phyloP scores from a whole-genome alignment of 2,113 vertebrate genomes.

The Microtus richardsoni region DNA sequence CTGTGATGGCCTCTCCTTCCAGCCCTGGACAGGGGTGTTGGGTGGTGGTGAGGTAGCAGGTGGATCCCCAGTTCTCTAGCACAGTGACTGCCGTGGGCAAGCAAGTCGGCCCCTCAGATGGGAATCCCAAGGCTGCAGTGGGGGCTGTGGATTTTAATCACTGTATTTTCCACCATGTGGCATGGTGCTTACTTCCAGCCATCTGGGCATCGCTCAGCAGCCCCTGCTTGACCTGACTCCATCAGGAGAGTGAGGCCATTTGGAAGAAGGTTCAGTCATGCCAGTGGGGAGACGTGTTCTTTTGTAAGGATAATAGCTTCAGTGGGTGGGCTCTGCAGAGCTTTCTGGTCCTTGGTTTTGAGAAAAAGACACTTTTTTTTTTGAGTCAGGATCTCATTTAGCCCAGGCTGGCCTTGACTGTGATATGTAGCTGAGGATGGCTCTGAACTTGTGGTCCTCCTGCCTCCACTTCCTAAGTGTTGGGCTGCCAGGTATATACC shows the following conservation, averaged over 20 bases:
- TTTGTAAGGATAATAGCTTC: not conserved
- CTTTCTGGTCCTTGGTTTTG: not conserved
- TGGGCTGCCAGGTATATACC: no score
- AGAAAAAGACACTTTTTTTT: not conserved
- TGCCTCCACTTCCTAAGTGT: not conserved
- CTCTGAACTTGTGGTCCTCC: not conserved
- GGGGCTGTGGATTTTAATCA: not conserved
- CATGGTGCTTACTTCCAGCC: no score
- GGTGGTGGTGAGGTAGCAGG: not conserved
- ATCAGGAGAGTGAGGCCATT: not conserved
- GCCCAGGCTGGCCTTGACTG: not conserved
- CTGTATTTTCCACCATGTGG: not conserved
- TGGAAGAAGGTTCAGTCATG: not conserved
- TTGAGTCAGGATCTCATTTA: not conserved
- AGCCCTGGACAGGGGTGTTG: rapidly evolving
- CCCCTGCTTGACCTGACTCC: not conserved
- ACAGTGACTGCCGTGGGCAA: rapidly evolving
- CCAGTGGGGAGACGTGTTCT: not conserved
- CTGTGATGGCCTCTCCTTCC: not conserved
- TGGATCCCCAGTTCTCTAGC: not conserved
- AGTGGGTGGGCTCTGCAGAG: not conserved
- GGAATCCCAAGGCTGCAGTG: not conserved
- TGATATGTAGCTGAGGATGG: not conserved
- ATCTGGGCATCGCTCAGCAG: not conserved
- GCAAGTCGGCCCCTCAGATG: not conserved